Conservation (phyloP, 2,888 invertebrate genomes). For the Nephrotoma appendiculata region DNA sequence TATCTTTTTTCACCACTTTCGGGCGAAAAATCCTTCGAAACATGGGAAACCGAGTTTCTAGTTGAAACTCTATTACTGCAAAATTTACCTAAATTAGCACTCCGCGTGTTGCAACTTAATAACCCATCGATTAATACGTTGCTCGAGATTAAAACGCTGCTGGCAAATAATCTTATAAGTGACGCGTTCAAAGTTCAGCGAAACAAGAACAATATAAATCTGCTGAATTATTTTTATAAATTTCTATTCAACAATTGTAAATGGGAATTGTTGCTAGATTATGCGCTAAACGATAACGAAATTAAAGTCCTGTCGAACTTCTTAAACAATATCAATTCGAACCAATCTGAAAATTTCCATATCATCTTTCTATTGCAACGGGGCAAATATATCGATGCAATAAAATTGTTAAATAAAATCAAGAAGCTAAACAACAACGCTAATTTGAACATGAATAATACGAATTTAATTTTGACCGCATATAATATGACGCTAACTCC, state of each 20-base stretch:
- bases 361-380: conserved; percentile 27
- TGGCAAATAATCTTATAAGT: conserved; percentile 26
- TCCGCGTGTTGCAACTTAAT: conserved; percentile 20
- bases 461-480: conserved; percentile 24
- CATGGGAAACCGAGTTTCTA: conserved; percentile 27
- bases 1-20: conserved; percentile 25
- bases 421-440: background rate
- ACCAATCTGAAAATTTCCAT: conserved; percentile 23
- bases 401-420: conserved; percentile 26
- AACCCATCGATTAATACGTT: conserved; percentile 19
- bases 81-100: conserved; percentile 19
- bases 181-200: conserved; percentile 29
- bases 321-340: conserved; percentile 18
- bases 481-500: conserved; percentile 29
- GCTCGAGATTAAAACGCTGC: conserved; percentile 22
- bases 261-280: conserved; percentile 23
- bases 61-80: conserved; percentile 22
- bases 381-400: conserved; percentile 29
- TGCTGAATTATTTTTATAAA: conserved; percentile 24
- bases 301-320: conserved; percentile 23
- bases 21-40: conserved; percentile 16
- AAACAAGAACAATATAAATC: conserved; percentile 19
- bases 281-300: conserved; percentile 24
- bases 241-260: conserved; percentile 21
- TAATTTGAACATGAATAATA: conserved; percentile 18